These are phyloP conservation scores for Philereme transversata DNA, from an alignment of 2,888 invertebrate species.

Conservation along the genomic window DNA sequence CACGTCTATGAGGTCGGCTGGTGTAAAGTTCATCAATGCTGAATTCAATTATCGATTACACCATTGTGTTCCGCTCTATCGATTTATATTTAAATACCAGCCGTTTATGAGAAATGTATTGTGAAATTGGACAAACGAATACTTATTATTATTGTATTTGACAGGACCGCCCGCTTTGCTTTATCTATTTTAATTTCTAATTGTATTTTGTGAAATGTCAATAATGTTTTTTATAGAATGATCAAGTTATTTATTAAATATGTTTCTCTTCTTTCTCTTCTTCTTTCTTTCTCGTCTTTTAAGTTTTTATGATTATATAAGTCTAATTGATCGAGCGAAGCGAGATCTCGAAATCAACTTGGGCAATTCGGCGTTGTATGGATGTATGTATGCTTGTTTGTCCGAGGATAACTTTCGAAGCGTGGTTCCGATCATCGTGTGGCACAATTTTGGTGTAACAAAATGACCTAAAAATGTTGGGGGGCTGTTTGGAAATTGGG, in stretches of 20 bases:
- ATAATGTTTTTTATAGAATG: conserved; percentile 1
- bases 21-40: conserved; percentile 84
- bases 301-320: no score
- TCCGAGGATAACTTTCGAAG: no score
- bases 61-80: conserved; percentile 82
- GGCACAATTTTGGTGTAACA: no score
- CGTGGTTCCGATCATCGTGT: no score
- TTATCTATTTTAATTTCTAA: conserved; percentile 46
- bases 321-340: no score
- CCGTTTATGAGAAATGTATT: conserved; percentile 80
- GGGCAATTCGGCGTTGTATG: no score
- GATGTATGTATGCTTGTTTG: no score
- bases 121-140: conserved; percentile 75
- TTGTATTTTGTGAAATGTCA: conserved; percentile 28
- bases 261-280: no score
- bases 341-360: no score
- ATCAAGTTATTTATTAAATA: not conserved
- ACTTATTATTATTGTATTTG: conserved; percentile 60
- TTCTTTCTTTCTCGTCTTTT: no score
- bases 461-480: no score
- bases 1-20: conserved; percentile 80
- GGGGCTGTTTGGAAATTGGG: no score
- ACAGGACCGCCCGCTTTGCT: conserved; percentile 70
- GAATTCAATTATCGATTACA: conserved; percentile 84
- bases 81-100: conserved; percentile 84